Evolutionary conservation across 2,113 vertebrate species (phyloP), one percentile per base, ranked within the genome.

Genomic region (Eolophus roseicapilla): DNA sequence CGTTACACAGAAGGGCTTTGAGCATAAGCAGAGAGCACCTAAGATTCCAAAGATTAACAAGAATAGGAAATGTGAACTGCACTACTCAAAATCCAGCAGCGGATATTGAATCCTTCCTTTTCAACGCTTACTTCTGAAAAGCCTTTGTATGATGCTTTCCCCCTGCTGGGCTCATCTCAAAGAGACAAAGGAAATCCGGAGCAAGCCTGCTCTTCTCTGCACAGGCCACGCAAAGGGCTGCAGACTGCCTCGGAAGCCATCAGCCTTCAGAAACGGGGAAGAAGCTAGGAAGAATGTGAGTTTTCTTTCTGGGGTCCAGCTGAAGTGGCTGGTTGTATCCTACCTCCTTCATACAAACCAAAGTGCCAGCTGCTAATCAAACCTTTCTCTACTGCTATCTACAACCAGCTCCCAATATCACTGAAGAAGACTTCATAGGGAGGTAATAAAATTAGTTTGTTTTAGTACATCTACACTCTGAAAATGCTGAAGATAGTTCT

Each of bases 31-130:
- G 71, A 65, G 64, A 83, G 27, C 85, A 86, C 85, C 73, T 44
- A 55, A 81, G 9, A 88, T 4, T 47, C 78, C 86, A 57, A 46
- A 79, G 59, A 94, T 77, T 92, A 92, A 90, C 88, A 91, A 82
- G 88, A 95, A 87, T 8, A 11, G 4, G 14, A 80, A 21, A 25
- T 6, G 9, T 78, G 80, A 88, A 76, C 44, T 55, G 33, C 46
- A 31, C 65, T 47, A 65, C 90, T 90, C 29, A 52, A 89, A 93
- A 64, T 43, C 91, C 86, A 87, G 77, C 89, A 92, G 92, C 31
- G 11, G 92, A 94, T 96, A 97, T 79, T 95, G 93, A 91, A 95
- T 92, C 47, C 50, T 81, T 93, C 82, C 77, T 90, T 96, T 93
- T 88, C 86, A 86, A 21, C 2, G 35, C 81, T 52, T 29, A 64